Evolutionary conservation across 35 echinoderm and acorn worm genomes (phyloP), one percentile per base, ranked within the genome.

Genomic region (Chiridota heheva): DNA sequence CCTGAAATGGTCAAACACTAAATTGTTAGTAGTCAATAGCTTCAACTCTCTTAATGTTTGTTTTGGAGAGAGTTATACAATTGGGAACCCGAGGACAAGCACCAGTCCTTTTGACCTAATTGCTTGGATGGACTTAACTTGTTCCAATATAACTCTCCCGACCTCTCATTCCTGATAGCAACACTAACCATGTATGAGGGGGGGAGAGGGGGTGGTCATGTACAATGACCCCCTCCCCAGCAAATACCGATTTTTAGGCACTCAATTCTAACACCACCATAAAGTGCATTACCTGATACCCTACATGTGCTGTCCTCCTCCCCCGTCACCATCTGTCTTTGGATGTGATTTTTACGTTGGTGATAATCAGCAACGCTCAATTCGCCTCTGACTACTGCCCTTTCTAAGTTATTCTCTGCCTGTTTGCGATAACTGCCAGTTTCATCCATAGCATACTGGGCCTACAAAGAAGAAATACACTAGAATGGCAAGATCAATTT

Each of bases 401-500:
- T 84, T 42, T 91, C 82, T 36, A 72, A 62, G 17, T 83, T 84
- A 25, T 57, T 28, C 28, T 98, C 81, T 36, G 84, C 66, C 63
- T 98, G 95, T 2, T 42, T 63, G 63, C 73, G 80, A 62, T 88
- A 88, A 42, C 85, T 91, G 0, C 89, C 89, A 0, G 17, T 67
- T 3, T 83, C 85, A 72, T 92, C 85, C 73, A 91, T 86, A 17
- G 89, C 95, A 86, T 89, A 98, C 68, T 77, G 73, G n/a, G n/a
- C n/a, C n/a, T n/a, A n/a, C n/a, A n/a, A n/a, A n/a, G n/a, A n/a
- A n/a, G n/a, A n/a, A n/a, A n/a, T n/a, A n/a, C n/a, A n/a, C n/a
- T n/a, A n/a, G n/a, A n/a, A n/a, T n/a, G n/a, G n/a, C n/a, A n/a
- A n/a, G n/a, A n/a, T n/a, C n/a, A n/a, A n/a, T n/a, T n/a, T n/a